Evolutionary conservation across 2,888 invertebrate species (phyloP).

Genomic region (Nephrocerus scutellatus): DNA sequence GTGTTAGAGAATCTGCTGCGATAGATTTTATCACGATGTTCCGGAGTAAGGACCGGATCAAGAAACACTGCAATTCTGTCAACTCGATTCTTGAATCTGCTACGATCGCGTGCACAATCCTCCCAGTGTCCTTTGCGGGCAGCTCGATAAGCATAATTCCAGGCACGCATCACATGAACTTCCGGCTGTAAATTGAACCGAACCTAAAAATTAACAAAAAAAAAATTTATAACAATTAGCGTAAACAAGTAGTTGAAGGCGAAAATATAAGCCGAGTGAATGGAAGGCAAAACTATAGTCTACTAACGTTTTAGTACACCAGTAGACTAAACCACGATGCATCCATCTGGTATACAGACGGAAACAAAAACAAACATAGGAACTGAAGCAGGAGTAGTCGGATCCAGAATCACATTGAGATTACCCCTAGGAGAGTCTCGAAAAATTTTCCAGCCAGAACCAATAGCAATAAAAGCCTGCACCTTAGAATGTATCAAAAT

Average conservation of each 20-base stretch:
- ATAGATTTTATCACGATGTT: conserved; percentile 41
- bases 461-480: no score
- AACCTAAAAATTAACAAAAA: conserved; percentile 48
- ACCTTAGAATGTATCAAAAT: no score
- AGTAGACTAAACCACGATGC: no score
- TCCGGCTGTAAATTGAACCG: conserved; percentile 53
- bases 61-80: conserved; percentile 30
- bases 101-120: conserved; percentile 50
- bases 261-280: conserved; percentile 7
- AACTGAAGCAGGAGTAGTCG: no score
- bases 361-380: no score
- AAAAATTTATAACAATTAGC: conserved; percentile 3
- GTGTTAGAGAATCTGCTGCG: no score
- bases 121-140: conserved; percentile 59
- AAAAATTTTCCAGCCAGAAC: no score
- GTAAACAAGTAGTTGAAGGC: background rate
- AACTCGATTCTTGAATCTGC: conserved; percentile 38
- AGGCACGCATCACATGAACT: conserved; percentile 55
- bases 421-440: no score
- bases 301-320: no score
- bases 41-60: conserved; percentile 32
- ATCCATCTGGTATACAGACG: no score
- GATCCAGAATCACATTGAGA: no score
- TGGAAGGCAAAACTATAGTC: no score
- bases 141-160: conserved; percentile 56